A percentile compares a stretch with the other conserved stretches of the same genome.
Evolutionary conservation across 37 sponge, comb jelly and placozoan genomes (phyloP).

Genomic region (Dysidea cf. avara): DNA sequence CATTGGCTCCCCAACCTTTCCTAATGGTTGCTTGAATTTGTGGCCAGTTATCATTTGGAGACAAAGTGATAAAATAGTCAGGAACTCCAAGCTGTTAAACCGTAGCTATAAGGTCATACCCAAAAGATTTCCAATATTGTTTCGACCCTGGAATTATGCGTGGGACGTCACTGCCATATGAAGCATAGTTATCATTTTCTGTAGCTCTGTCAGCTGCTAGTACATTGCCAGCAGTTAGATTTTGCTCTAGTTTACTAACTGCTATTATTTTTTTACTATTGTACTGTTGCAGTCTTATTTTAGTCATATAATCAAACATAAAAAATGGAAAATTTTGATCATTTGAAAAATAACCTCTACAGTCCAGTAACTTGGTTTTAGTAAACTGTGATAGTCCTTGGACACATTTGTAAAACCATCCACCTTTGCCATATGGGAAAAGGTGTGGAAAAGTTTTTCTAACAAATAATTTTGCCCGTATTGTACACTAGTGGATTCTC

Average conservation of each 20-base stretch:
- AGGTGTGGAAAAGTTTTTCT: not conserved
- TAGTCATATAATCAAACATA: conserved; percentile 1
- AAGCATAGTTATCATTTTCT: no score
- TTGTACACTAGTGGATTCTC: not conserved
- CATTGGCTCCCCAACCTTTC: not conserved
- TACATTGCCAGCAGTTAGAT: no score
- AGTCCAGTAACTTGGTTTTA: not conserved
- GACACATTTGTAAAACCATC: not conserved
- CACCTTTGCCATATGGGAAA: not conserved
- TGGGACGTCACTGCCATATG: no score
- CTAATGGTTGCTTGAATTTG: not conserved
- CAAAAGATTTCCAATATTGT: no score
- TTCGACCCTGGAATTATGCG: no score
- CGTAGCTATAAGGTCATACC: no score
- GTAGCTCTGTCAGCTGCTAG: no score
- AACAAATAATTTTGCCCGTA: not conserved
- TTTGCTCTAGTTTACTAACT: no score
- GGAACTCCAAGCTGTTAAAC: no score
- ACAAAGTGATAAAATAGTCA: conserved; percentile 6
- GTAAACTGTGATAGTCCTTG: not conserved
- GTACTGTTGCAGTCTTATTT: not conserved
- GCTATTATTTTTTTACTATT: no score
- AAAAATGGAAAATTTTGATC: not conserved
- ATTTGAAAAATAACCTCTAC: not conserved
- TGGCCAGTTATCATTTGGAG: conserved; percentile 4